phyloP scores from a whole-genome alignment of 92 coral and sea anemone species.

The Galaxea fascicularis region DNA sequence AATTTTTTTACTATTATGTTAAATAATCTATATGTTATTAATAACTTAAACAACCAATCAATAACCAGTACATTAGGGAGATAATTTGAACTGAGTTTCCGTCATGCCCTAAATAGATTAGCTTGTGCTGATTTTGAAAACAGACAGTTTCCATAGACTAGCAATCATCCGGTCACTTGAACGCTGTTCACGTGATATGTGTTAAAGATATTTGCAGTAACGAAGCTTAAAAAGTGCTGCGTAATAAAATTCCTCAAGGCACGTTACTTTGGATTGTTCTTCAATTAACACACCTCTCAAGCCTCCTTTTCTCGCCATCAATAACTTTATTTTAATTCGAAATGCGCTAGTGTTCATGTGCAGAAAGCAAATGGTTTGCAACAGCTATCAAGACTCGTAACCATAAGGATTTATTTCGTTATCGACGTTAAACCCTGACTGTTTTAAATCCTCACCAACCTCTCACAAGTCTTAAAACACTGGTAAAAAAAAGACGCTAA shows the following conservation, averaged over 20 bases:
- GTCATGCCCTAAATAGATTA: background rate
- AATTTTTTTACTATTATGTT: background rate
- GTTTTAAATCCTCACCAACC: too few relatives aligned
- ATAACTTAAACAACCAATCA: background rate
- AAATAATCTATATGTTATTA: background rate
- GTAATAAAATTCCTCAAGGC: slow-evolving; percentile 3
- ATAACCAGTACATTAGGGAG: background rate
- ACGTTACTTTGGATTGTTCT: background rate
- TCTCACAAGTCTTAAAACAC: too few relatives aligned
- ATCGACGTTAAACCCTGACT: too few relatives aligned
- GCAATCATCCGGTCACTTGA: background rate
- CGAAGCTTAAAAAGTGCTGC: background rate
- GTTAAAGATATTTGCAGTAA: background rate
- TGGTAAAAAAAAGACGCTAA: too few relatives aligned
- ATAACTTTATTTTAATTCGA: too few relatives aligned
- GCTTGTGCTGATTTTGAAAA: background rate
- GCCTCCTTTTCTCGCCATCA: too few relatives aligned
- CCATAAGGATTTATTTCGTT: too few relatives aligned
- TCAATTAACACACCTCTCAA: too few relatives aligned
- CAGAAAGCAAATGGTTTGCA: too few relatives aligned
- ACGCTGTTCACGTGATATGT: background rate
- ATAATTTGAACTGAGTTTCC: background rate
- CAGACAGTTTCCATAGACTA: background rate
- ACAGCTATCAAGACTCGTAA: too few relatives aligned
- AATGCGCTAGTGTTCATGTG: too few relatives aligned